Conservation (phyloP, 1,140 invertebrate genomes). For the Aphaenogaster floridana region DNA sequence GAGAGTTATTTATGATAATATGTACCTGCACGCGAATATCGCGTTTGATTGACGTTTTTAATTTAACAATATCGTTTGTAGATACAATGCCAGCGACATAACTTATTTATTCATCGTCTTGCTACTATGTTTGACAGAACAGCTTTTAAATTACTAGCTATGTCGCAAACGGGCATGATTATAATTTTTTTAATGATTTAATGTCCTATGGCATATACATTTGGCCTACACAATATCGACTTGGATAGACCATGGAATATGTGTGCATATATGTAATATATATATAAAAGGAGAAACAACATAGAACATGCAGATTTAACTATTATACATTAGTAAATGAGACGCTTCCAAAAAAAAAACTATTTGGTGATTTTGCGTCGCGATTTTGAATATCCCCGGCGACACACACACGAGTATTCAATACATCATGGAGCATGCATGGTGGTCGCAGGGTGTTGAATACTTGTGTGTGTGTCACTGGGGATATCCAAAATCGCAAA, state of each 20-base stretch:
- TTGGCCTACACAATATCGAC: neutral
- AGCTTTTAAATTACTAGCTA: neutral
- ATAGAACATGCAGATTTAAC: neutral
- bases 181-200: neutral
- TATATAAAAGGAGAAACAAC: neutral
- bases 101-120: neutral
- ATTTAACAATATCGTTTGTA: neutral
- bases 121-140: neutral
- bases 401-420: too few species aligned
- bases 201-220: neutral
- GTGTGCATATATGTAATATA: neutral
- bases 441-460: too few species aligned
- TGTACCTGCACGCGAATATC: conserved; percentile 11
- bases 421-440: too few species aligned
- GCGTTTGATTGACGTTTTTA: conserved; percentile 14
- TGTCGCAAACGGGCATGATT: neutral
- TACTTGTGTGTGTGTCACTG: too few species aligned
- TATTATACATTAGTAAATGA: neutral
- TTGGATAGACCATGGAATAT: neutral
- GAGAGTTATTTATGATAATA: conserved; percentile 15
- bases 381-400: too few species aligned
- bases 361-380: too few species aligned
- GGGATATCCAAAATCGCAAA: too few species aligned
- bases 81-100: neutral
- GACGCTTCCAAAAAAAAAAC: too few species aligned